phyloP scores from a whole-genome alignment of 2,797 vertebrate species.

The Tragelaphus oryx region DNA sequence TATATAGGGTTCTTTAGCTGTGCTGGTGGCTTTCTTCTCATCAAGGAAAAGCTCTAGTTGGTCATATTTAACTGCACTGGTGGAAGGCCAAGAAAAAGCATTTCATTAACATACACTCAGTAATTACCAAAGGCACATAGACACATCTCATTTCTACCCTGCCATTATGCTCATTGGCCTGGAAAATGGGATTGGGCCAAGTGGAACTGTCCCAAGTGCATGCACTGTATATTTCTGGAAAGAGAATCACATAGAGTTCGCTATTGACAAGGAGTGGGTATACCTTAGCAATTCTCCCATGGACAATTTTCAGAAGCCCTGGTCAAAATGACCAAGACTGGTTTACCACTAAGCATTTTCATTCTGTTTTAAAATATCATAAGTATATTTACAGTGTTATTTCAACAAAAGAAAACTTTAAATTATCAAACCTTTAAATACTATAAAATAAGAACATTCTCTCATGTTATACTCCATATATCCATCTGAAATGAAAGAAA shows the following conservation, averaged over 20 bases:
- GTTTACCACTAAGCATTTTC: neutral
- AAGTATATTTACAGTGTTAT: neutral
- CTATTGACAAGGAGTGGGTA: neutral
- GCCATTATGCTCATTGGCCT: conserved; percentile 68
- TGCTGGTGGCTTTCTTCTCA: conserved; percentile 16
- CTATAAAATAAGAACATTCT: neutral
- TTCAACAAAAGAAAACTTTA: neutral
- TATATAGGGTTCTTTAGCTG: neutral
- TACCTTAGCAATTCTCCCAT: neutral
- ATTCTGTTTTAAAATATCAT: neutral
- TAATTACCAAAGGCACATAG: conserved; percentile 68
- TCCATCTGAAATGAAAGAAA: neutral
- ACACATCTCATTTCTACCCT: conserved; percentile 71
- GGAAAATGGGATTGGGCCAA: conserved; percentile 70
- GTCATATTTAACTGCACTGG: conserved; percentile 57
- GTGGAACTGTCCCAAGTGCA: conserved; percentile 46
- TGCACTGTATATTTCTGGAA: conserved; percentile 34
- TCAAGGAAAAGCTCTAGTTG: conserved; percentile 4
- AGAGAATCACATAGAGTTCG: neutral
- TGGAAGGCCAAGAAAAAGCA: conserved; percentile 58
- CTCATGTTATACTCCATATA: neutral
- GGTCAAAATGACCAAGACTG: neutral
- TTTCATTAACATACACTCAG: conserved; percentile 67
- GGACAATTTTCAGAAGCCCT: neutral
- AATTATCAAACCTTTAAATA: neutral